phyloP scores from a whole-genome alignment of 2,888 invertebrate genomes.

The Hanleya hanleyi region DNA sequence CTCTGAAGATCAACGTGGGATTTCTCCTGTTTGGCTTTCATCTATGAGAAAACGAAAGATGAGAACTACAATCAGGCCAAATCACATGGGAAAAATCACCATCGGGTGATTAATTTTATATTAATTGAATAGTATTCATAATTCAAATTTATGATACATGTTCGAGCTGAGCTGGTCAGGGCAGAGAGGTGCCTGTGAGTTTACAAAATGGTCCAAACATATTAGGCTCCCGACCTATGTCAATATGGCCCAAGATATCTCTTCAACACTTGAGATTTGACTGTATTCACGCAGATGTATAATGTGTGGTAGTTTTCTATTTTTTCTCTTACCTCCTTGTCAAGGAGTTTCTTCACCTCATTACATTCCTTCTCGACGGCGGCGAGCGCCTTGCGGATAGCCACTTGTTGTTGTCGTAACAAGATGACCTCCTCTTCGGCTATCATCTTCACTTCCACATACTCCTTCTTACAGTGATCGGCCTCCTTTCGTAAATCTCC shows the following conservation, averaged over 20 bases:
- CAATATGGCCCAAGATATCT: too few relatives aligned
- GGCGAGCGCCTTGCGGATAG: slow-evolving; percentile 62
- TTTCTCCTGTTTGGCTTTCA: slow-evolving; percentile 69
- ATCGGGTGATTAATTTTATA: too few relatives aligned
- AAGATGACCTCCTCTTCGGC: slow-evolving; percentile 65
- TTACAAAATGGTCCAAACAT: too few relatives aligned
- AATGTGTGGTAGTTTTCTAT: neutral
- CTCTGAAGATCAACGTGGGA: slow-evolving; percentile 69
- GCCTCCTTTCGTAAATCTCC: slow-evolving; percentile 55
- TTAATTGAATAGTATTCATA: too few relatives aligned
- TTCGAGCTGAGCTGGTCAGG: too few relatives aligned
- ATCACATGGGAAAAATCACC: too few relatives aligned
- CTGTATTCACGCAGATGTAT: neutral
- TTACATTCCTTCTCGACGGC: slow-evolving; percentile 64
- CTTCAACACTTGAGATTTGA: too few relatives aligned
- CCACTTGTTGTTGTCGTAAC: slow-evolving; percentile 65
- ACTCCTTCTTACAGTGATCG: slow-evolving; percentile 62
- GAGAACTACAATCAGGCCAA: too few relatives aligned
- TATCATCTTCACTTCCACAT: slow-evolving; percentile 58
- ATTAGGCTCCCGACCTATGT: too few relatives aligned
- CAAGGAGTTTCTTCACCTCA: slow-evolving; percentile 64
- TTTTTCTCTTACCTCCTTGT: slow-evolving; percentile 69
- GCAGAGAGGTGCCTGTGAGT: too few relatives aligned
- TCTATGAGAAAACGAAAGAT: too few relatives aligned
- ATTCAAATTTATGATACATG: too few relatives aligned